Percentiles rank a stretch among this genome's conserved stretches.
phyloP scores from a whole-genome alignment of 2,888 invertebrate species.

The Oscheius sp. region DNA sequence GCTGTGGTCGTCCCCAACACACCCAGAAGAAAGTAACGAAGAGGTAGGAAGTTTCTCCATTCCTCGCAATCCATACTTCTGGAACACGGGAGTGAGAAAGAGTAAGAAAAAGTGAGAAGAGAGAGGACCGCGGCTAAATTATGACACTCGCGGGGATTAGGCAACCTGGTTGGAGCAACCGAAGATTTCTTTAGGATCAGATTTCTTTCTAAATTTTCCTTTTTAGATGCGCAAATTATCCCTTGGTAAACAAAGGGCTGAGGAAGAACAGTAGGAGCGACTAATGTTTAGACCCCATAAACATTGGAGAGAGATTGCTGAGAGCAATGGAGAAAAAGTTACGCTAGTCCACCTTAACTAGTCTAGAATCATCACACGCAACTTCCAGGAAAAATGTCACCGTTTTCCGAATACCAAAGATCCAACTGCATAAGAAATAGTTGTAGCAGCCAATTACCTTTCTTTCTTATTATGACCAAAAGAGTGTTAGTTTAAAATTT shows the following conservation, averaged over 20 bases:
- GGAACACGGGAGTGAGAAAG: not conserved
- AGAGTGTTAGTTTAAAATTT: no score
- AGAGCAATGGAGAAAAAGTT: no score
- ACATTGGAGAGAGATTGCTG: no score
- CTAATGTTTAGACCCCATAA: no score
- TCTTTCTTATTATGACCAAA: no score
- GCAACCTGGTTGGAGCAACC: slow-evolving; percentile 8
- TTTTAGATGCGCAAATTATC: not conserved
- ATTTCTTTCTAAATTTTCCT: not conserved
- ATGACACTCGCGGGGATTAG: slow-evolving; percentile 32
- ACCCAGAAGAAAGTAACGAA: slow-evolving; percentile 64
- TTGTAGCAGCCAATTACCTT: no score
- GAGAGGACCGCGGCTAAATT: slow-evolving; percentile 17
- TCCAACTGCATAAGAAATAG: no score
- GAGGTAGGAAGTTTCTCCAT: slow-evolving; percentile 19
- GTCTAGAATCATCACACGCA: no score
- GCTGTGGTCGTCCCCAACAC: slow-evolving; percentile 64
- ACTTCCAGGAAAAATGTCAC: no score
- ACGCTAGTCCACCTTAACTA: no score
- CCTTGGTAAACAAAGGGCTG: not conserved
- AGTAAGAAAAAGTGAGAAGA: slow-evolving; percentile 18
- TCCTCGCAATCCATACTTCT: slow-evolving; percentile 19
- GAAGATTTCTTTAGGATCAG: not conserved
- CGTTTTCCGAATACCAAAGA: no score
- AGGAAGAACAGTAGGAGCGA: no score